These are phyloP conservation scores for Hyperoplus lanceolatus DNA, from an alignment of 2,797 vertebrate species.

Conservation along the genomic window DNA sequence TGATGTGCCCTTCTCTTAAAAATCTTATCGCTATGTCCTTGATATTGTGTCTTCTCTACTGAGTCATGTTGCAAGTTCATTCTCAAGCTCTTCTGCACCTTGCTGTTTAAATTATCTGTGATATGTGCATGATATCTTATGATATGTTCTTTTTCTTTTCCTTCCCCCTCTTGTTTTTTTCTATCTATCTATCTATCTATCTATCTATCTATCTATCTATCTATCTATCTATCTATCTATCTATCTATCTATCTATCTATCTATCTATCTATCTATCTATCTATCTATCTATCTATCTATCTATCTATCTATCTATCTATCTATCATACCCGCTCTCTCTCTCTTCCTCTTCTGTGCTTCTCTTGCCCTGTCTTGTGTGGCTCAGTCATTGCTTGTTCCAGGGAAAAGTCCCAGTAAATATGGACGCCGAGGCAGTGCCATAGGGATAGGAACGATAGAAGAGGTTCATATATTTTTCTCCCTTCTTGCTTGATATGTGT, in stretches of 20 bases:
- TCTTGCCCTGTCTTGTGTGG: constrained; percentile 69
- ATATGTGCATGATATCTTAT: constrained; percentile 73
- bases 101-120: constrained; percentile 63
- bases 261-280: too few relatives aligned
- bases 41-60: constrained; percentile 32
- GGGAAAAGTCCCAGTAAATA: constrained; percentile 96
- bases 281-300: too few relatives aligned
- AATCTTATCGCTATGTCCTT: constrained; percentile 39
- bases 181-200: too few relatives aligned
- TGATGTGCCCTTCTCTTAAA: constrained; percentile 46
- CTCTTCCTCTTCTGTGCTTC: constrained; percentile 59
- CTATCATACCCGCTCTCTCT: neutral
- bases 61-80: constrained; percentile 34
- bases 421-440: constrained; percentile 99
- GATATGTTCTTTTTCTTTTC: constrained; percentile 70
- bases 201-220: too few relatives aligned
- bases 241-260: too few relatives aligned
- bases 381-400: constrained; percentile 98
- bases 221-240: too few relatives aligned
- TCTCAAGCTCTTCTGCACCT: constrained; percentile 52
- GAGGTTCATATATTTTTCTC: constrained; percentile 92
- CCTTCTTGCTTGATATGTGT: constrained; percentile 61
- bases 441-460: constrained; percentile 99
- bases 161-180: constrained; percentile 66
- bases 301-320: too few relatives aligned